phyloP scores from a whole-genome alignment of 2,888 invertebrate genomes.

The Ypsolopha sequella region DNA sequence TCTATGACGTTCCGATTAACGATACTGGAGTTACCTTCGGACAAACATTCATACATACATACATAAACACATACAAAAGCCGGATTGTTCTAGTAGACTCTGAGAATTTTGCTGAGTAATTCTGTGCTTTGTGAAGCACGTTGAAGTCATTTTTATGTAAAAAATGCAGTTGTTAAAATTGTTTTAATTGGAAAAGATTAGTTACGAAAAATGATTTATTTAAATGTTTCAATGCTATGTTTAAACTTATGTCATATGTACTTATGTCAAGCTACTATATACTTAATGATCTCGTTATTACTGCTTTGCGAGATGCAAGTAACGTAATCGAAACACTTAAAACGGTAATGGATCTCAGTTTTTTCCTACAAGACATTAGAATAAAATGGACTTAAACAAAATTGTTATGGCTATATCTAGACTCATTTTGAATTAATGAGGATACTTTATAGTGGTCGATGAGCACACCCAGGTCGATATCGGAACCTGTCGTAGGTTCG shows the following conservation, averaged over 20 bases:
- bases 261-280: background rate
- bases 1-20: no score
- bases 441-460: conserved; percentile 42
- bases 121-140: conserved; percentile 10
- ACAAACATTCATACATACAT: no score
- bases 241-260: background rate
- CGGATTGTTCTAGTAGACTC: no score
- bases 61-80: background rate
- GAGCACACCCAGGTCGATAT: conserved; percentile 52
- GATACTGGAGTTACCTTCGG: no score
- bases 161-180: background rate
- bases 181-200: background rate
- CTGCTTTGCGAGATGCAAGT: background rate
- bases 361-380: background rate
- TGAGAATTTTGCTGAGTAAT: no score
- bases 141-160: conserved; percentile 24
- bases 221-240: background rate
- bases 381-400: conserved; percentile 12
- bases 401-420: conserved; percentile 25
- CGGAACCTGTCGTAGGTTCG: conserved; percentile 40
- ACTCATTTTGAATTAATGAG: conserved; percentile 49
- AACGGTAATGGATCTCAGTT: background rate
- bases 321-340: background rate
- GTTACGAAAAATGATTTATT: no score
- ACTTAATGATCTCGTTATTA: background rate